A percentile compares a stretch with the other conserved stretches of the same genome.
phyloP scores from a whole-genome alignment of 1,140 invertebrate species.

The Ridgeia piscesae region DNA sequence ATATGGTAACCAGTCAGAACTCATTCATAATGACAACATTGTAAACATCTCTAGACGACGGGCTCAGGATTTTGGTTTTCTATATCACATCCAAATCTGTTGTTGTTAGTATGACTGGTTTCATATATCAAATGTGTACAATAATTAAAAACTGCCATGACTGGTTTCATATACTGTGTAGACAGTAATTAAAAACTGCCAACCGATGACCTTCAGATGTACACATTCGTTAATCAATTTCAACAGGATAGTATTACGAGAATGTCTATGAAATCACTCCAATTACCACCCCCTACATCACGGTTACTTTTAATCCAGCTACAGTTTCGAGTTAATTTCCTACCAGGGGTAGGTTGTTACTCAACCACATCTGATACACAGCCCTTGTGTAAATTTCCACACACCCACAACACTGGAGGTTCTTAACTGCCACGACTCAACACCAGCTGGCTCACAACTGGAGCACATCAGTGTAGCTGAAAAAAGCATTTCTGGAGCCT shows the following conservation, averaged over 20 bases:
- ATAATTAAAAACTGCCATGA: not conserved
- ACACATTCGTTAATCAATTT: not conserved
- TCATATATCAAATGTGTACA: not conserved
- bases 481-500: not conserved
- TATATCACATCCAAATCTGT: not conserved
- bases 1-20: not conserved
- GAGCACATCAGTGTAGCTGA: too few species aligned
- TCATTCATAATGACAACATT: not conserved
- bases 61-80: not conserved
- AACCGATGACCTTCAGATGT: not conserved
- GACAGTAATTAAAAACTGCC: not conserved
- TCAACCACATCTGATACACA: not conserved
- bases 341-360: not conserved
- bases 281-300: not conserved
- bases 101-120: not conserved
- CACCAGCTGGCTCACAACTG: not conserved
- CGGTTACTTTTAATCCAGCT: not conserved
- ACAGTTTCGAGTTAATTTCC: not conserved
- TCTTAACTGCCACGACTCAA: not conserved
- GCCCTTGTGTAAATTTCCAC: not conserved
- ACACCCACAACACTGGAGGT: not conserved
- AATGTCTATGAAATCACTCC: not conserved
- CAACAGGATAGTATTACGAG: not conserved
- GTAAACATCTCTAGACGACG: not conserved
- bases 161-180: not conserved